Evolutionary conservation across 2,888 invertebrate species (phyloP).

Genomic region (Zhuqinia jingwanae): DNA sequence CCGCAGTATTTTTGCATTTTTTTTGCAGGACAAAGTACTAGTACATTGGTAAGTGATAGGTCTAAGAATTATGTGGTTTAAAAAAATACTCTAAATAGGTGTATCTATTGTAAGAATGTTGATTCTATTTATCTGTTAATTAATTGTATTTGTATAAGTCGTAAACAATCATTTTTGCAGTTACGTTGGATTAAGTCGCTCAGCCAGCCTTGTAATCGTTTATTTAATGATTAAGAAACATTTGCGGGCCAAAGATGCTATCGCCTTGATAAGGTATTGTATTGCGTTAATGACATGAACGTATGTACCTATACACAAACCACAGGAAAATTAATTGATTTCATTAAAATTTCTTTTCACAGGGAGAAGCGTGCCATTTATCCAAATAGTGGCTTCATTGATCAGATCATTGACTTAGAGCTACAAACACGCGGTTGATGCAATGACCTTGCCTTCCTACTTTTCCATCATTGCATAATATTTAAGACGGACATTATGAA

Average conservation of each 20-base stretch:
- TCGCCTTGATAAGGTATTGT: slow-evolving; percentile 70
- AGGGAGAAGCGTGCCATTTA: slow-evolving; percentile 72
- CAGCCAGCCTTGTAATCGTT: slow-evolving; percentile 65
- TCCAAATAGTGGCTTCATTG: slow-evolving; percentile 70
- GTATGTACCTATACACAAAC: not conserved
- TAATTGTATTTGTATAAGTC: no score
- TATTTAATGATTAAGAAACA: slow-evolving; percentile 72
- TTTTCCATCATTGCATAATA: no score
- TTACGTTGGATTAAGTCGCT: slow-evolving; percentile 68
- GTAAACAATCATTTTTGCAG: slow-evolving; percentile 21
- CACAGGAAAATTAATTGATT: no score
- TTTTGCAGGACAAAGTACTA: slow-evolving; percentile 59
- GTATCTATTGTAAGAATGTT: no score
- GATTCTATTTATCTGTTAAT: no score
- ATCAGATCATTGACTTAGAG: slow-evolving; percentile 71
- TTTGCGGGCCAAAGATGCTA: slow-evolving; percentile 62
- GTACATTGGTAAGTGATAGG: slow-evolving; percentile 71
- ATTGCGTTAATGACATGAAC: no score
- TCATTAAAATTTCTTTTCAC: not conserved
- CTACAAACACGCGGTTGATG: slow-evolving; percentile 56
- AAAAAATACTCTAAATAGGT: no score
- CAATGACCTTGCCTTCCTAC: no score
- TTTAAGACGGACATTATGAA: no score
- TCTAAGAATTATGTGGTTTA: no score
- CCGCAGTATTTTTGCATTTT: not conserved